Conservation (phyloP, 2,113 vertebrate species). For the Tringa solitaria region DNA sequence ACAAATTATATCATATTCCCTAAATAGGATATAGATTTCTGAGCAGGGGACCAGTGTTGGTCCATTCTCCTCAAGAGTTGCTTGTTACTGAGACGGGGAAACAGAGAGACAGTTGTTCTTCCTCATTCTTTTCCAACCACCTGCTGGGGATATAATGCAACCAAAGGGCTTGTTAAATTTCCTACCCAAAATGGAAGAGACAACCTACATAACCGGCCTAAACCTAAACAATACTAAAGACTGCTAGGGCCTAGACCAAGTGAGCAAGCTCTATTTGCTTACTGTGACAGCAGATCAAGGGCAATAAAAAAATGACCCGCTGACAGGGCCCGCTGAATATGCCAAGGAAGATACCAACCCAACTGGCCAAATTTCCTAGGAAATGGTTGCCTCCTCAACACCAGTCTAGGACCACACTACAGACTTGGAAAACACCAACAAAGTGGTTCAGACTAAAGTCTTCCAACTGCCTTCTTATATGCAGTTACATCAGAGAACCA, state of each 20-base stretch:
- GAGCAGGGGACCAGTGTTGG: background rate
- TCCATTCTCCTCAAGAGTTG: background rate
- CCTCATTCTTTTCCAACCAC: background rate
- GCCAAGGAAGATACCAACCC: background rate
- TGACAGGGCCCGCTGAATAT: background rate
- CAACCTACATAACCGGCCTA: background rate
- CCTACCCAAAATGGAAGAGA: background rate
- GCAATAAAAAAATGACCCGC: background rate
- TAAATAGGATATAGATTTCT: background rate
- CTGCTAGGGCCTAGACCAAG: background rate
- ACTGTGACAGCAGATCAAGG: background rate
- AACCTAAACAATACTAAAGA: background rate
- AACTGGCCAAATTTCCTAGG: background rate
- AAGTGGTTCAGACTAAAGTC: background rate
- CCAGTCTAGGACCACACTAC: background rate
- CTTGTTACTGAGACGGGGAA: background rate
- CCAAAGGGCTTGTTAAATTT: background rate
- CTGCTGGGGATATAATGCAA: background rate
- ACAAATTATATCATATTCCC: background rate
- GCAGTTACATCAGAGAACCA: background rate
- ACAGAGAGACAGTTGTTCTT: background rate
- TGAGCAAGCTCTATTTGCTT: background rate
- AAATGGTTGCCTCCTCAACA: accelerated
- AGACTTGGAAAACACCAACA: background rate
- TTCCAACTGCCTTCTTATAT: background rate